These are phyloP conservation scores for Bufotes viridis DNA, from an alignment of 2,797 vertebrate genomes.

Conservation along the genomic window DNA sequence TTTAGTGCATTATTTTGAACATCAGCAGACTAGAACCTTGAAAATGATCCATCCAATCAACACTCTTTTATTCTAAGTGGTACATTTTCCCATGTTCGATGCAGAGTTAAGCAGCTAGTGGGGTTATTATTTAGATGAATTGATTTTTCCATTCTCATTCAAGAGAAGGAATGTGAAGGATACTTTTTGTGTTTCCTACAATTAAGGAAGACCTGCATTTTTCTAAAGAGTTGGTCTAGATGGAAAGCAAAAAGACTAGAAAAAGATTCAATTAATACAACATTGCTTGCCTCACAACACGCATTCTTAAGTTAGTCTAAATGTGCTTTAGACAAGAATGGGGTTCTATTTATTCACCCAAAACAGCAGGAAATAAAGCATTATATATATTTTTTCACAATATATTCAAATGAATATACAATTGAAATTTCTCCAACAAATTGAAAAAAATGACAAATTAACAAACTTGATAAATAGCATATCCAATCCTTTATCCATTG, in stretches of 20 bases:
- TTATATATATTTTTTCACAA: conserved; percentile 76
- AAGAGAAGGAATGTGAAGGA: conserved; percentile 96
- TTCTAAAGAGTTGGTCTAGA: conserved; percentile 89
- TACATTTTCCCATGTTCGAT: conserved; percentile 85
- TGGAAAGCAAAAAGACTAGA: conserved; percentile 87
- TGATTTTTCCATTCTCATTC: conserved; percentile 87
- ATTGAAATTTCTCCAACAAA: conserved; percentile 96
- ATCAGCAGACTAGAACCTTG: conserved; percentile 76
- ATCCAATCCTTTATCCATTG: neutral
- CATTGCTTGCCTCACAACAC: conserved; percentile 90
- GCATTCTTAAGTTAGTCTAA: conserved; percentile 87
- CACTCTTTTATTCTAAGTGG: conserved; percentile 74
- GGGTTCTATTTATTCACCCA: conserved; percentile 77
- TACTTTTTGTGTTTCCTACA: conserved; percentile 92
- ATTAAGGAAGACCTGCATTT: conserved; percentile 90
- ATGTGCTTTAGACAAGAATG: conserved; percentile 80
- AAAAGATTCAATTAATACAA: conserved; percentile 96
- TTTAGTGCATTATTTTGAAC: conserved; percentile 76
- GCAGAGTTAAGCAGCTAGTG: conserved; percentile 97
- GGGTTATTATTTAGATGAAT: conserved; percentile 90
- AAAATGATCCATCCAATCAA: conserved; percentile 80
- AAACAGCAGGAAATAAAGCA: conserved; percentile 79
- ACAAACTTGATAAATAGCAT: conserved; percentile 2
- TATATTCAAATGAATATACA: conserved; percentile 88
- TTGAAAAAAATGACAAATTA: conserved; percentile 80